Conservation (phyloP, 1,140 invertebrate genomes). For the Lepidostoma basale region DNA sequence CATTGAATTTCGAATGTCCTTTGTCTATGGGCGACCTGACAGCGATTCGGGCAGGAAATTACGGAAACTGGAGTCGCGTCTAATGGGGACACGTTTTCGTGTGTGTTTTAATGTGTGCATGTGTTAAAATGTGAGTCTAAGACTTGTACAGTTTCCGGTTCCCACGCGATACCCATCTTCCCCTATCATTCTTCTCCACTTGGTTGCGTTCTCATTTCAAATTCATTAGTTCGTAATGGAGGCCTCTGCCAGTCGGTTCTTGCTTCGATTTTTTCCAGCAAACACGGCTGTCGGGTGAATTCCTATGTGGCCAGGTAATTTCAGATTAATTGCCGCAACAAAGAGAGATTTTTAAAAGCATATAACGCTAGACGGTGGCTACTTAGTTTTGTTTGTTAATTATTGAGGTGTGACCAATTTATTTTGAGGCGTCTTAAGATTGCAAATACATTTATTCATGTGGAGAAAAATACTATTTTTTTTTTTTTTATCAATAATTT, state of each 20-base stretch:
- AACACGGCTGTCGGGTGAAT: not conserved
- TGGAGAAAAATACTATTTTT: too few relatives aligned
- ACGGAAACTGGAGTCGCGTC: not conserved
- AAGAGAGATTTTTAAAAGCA: not conserved
- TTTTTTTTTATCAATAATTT: too few relatives aligned
- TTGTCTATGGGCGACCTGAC: slow-evolving; percentile 1
- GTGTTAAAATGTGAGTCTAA: slow-evolving; percentile 14
- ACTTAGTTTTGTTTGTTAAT: too few relatives aligned
- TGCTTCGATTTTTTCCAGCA: not conserved
- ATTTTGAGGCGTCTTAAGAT: too few relatives aligned
- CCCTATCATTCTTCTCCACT: slow-evolving; percentile 29
- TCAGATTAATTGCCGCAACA: not conserved
- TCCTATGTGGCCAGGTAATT: slow-evolving; percentile 2
- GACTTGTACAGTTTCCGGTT: slow-evolving; percentile 19
- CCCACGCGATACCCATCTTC: slow-evolving; percentile 28
- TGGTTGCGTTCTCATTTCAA: slow-evolving; percentile 30
- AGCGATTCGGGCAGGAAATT: slow-evolving; percentile 1
- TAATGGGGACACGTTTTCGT: not conserved
- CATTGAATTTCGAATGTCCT: too few relatives aligned
- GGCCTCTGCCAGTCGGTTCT: slow-evolving; percentile 4
- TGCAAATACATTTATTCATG: too few relatives aligned
- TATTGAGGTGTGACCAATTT: too few relatives aligned
- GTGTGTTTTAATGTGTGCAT: slow-evolving; percentile 1
- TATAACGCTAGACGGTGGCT: too few relatives aligned
- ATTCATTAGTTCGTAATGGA: slow-evolving; percentile 31